Base-by-base conservation (phyloP, 2,888 invertebrate genomes). In the Machimus atricapillus region DNA sequence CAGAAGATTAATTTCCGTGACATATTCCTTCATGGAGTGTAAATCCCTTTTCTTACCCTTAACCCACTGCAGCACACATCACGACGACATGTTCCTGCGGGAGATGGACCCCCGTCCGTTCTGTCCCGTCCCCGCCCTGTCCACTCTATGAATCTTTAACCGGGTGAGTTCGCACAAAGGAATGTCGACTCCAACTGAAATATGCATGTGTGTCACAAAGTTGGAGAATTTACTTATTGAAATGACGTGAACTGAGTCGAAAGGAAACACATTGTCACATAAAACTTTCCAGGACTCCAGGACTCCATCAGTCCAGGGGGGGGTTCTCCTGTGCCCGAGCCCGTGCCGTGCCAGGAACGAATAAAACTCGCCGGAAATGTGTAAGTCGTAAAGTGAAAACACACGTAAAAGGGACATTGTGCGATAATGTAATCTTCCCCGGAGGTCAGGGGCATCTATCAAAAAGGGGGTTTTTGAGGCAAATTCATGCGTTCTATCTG, bases 331-430 rank as follows among this genome's bases (percentile, higher is more conserved):
- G 58, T 7, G 7, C 19, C 34, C 7, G 7, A 4, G 66, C 0
- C 8, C 8, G 52, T 81, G 23, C 16, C 81, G 81, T 81, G 81
- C 6, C 34, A 56, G 31, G 16, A 81, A 9, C 46, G 46, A 56
- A 81, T 81, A 81, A 81, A 78, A 81, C 31, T 52, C 56, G 27
- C 81, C 81, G 81, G 81, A 81, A 81, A 81, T 56, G 81, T 56
- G 52, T 31, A 56, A 81, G 81, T 56, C 52, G 56, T 81, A 81
- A 81, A 81, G 81, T 56, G 27, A 81, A 81, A 81, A 31, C 56
- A 81, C 81, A 81, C 81, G 56, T 81, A 31, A 81, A 27, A 56
- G 52, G 81, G 81, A 81, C 81, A 81, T 81, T 81, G 56, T 81
- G 19, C 81, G 81, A 81, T 81, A 81, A 81, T 81, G 56, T 52